Evolutionary conservation across 1,140 invertebrate species (phyloP), one percentile per base, ranked within the genome.

Genomic region (Eciton burchellii): DNA sequence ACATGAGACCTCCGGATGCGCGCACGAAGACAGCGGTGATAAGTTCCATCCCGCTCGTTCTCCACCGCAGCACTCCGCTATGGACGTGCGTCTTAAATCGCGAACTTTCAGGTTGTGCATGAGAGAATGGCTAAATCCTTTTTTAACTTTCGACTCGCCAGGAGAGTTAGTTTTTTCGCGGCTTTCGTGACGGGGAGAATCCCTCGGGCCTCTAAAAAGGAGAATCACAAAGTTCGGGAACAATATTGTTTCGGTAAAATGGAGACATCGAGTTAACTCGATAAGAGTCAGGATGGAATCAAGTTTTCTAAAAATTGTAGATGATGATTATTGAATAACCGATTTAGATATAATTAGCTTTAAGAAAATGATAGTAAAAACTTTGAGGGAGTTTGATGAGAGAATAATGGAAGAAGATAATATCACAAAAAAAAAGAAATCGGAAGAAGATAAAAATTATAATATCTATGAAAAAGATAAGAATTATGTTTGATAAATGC

Each of bases 11-110:
- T 26, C 41, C 57, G 35, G 62, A 63, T 21, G 74, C 49, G 41
- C 49, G 41, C 45, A 35, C 56, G 56, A 87, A 35, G 85, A 86
- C 84, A 86, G 72, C 62, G 47, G 52, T 76, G 86, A 87, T 88
- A 88, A 84, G 85, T 84, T 49, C 52, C 45, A 66, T 71, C 57
- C 54, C 43, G 43, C 21, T 65, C 26, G 24, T 45, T 74, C 57
- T 66, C 65, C 35, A n/a, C 35, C 60, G 35, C 21, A 70, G 57
- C 52, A 73, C 71, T 66, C 85, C 47, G 24, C 81, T 66, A 86
- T 65, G 79, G 47, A 81, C 81, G 85, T 71, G 84, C 59, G 54
- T 76, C 83, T 79, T 71, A 65, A 16, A 47, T 14, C 60, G 60
- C 12, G 45, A 45, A 56, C 29, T 29, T 52, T 60, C 62, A 56